Base-by-base conservation (phyloP, 2,888 invertebrate genomes). In the Vanessa cardui region DNA sequence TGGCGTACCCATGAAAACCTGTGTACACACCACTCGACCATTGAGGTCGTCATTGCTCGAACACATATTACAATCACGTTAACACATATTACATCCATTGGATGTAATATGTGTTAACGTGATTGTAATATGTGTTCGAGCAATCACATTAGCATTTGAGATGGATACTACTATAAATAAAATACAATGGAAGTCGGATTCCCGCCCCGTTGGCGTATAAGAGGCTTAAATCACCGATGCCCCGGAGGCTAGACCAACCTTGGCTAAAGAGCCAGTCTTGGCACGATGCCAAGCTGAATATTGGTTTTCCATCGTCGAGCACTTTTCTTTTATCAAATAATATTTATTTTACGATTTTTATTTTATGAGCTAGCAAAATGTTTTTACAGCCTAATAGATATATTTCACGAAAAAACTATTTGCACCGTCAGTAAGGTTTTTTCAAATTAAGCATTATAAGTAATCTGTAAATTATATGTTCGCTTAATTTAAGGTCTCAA, bases 201-300 rank as follows among this genome's bases (percentile, higher is more conserved):
- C 33, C 4, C 20, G 49, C 8, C 49, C 47, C 61, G 45, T 49
- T 33, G 47, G 31, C 33, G 18, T 61, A 58, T 52, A 54, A 70
- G 63, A 56, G 58, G 54, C 56, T 63, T 31, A 60, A 59, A 66
- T 70, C 70, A 52, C 52, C 56, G 61, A 60, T 58, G 58, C 58
- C 62, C 62, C 62, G 47, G 56, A 56, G 66, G 65, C 50, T 60
- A 46, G 44, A 21, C 45, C 58, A 60, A 44, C 72, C 70, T 70
- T 68, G 72, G 59, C 52, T 60, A 7, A 44, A 69, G 58, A 69
- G 63, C 39, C 39, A 12, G 39, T 52, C 21, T 66, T 71, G 72
- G 72, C 58, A 18, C 15, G 16, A 21, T 39, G 74, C 74, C 74
- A 73, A 73, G 58, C 62, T 63, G 70, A 69, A 64, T 74, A 72